phyloP scores from a whole-genome alignment of 2,888 invertebrate genomes.

The Agapostemon virescens region DNA sequence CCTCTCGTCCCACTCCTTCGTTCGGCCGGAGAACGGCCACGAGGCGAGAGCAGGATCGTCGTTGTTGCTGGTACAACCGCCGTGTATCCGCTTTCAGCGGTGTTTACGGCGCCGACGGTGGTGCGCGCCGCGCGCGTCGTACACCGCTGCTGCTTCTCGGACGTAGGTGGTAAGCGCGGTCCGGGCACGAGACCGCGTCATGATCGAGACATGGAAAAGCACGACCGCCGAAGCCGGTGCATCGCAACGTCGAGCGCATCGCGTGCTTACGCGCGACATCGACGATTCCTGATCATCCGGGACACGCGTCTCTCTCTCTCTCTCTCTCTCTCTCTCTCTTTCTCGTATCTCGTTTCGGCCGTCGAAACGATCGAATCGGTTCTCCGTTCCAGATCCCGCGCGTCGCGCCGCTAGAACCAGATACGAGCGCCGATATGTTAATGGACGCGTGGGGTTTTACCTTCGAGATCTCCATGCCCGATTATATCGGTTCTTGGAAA shows the following conservation, averaged over 20 bases:
- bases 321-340: too few relatives aligned
- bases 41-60: constrained; percentile 22
- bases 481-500: constrained; percentile 69
- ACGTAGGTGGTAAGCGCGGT: constrained; percentile 72
- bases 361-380: background rate
- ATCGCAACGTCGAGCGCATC: background rate
- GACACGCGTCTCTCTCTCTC: too few relatives aligned
- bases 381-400: constrained; percentile 10
- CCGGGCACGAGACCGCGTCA: constrained; percentile 37
- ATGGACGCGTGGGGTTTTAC: constrained; percentile 69
- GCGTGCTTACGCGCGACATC: background rate
- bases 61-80: constrained; percentile 14
- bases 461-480: constrained; percentile 67
- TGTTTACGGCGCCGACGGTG: constrained; percentile 40
- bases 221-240: constrained; percentile 1
- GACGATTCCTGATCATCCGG: too few relatives aligned
- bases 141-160: constrained; percentile 50
- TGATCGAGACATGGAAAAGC: constrained; percentile 35
- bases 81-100: constrained; percentile 46
- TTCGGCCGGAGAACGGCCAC: constrained; percentile 32
- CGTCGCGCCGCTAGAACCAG: constrained; percentile 35
- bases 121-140: constrained; percentile 22
- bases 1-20: constrained; percentile 29
- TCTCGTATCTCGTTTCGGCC: too few relatives aligned
- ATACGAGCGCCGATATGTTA: constrained; percentile 63